A percentile compares a stretch with the other conserved stretches of the same genome.
These are phyloP conservation scores for Ivindomyrus marchei DNA, from an alignment of 2,113 vertebrate species.

Conservation along the genomic window DNA sequence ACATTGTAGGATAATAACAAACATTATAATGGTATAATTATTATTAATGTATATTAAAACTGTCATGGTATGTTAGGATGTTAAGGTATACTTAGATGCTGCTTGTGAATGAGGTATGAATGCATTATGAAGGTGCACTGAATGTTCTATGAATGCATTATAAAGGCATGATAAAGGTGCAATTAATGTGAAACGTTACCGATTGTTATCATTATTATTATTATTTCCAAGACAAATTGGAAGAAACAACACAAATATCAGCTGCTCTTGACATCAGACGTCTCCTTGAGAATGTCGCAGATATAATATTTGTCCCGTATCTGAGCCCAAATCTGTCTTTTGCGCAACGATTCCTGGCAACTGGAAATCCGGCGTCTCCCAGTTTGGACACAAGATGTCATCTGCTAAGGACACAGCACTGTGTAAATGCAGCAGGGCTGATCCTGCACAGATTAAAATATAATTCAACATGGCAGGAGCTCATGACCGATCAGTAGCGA, in stretches of 20 bases:
- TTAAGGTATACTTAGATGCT: not conserved
- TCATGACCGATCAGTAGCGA: not conserved
- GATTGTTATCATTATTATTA: not conserved
- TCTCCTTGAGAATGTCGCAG: not conserved
- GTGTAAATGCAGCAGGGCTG: not conserved
- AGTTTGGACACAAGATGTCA: constrained; percentile 6
- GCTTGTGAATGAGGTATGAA: not conserved
- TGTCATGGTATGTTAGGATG: not conserved
- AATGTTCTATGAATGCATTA: not conserved
- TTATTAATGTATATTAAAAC: not conserved
- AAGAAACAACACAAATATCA: not conserved
- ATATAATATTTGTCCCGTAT: not conserved
- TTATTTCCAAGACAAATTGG: not conserved
- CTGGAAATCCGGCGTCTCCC: not conserved
- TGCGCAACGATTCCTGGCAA: not conserved
- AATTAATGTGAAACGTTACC: not conserved
- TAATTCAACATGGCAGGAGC: not conserved
- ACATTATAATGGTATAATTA: too few relatives aligned
- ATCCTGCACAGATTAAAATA: not conserved
- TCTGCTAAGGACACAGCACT: constrained; percentile 14
- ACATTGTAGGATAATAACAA: too few relatives aligned
- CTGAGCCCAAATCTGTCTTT: constrained; percentile 5
- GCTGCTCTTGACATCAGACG: not conserved
- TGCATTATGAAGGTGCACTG: not conserved
- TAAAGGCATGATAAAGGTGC: not conserved